Evolutionary conservation across 1,140 invertebrate species (phyloP), one percentile per base, ranked within the genome.

Genomic region (Sycophila sp.): DNA sequence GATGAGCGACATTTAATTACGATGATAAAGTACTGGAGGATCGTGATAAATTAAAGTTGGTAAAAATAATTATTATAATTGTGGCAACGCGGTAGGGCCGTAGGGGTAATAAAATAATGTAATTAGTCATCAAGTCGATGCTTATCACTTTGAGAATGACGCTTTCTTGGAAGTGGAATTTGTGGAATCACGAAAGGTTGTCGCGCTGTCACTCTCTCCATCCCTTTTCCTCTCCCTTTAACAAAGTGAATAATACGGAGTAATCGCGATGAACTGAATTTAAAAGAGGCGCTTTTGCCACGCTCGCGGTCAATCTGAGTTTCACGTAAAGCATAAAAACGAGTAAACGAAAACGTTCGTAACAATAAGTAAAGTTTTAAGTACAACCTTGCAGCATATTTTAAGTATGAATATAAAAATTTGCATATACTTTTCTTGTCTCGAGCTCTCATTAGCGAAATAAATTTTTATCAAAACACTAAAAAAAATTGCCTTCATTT

Each of bases 81-180:
- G 24, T 49, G 19, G 49, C 7, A 17, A 70, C 49, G 55, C 30
- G 17, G 40, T 63, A 63, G 42, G n/a, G n/a, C n/a, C n/a, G n/a
- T 47, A 40, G 26, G 3, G n/a, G 7, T 64, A 56, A 65, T 71
- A 71, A 65, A 71, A 40, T 71, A 65, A 71, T 71, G 32, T 45
- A 64, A 64, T 71, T 64, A 64, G 53, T 58, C 69, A 65, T 71
- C 32, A 71, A 7, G 40, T 30, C 15, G 69, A 71, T 71, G 51
- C 59, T 65, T 71, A 71, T 71, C 69, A 56, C 36, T 63, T 55
- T 64, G 40, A 56, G 40, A 64, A 58, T 71, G 34, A 65, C 49
- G 32, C 32, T 38, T 71, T 71, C 69, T 22, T 64, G 47, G 69
- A 71, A 71, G 47, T 56, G 36, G 58, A 63, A 69, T 69, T 69